Evolutionary conservation across 2,888 invertebrate species (phyloP).

Genomic region (Cabera pusaria): DNA sequence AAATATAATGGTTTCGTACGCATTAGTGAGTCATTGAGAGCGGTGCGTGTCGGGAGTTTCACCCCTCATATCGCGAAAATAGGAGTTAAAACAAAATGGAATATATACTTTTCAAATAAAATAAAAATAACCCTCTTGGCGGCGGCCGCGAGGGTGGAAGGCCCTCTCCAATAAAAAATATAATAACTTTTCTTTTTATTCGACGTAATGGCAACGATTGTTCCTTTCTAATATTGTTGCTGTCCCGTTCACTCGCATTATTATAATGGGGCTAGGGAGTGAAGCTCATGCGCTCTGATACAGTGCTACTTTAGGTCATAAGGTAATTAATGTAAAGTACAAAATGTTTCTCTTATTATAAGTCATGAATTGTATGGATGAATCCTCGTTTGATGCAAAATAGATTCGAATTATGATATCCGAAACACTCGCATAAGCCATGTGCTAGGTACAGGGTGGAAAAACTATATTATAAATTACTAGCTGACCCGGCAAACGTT

Average conservation of each 20-base stretch:
- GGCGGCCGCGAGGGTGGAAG: slow-evolving; percentile 73
- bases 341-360: too few species aligned
- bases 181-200: slow-evolving; percentile 84
- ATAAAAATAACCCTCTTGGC: slow-evolving; percentile 82
- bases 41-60: slow-evolving; percentile 70
- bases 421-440: too few species aligned
- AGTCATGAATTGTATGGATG: too few species aligned
- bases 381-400: too few species aligned
- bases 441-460: too few species aligned
- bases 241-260: slow-evolving; percentile 69
- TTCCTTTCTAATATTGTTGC: slow-evolving; percentile 74
- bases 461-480: too few species aligned
- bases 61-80: slow-evolving; percentile 74
- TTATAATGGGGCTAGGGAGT: slow-evolving; percentile 65
- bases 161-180: slow-evolving; percentile 82
- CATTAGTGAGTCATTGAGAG: slow-evolving; percentile 81
- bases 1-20: slow-evolving; percentile 80
- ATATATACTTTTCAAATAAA: slow-evolving; percentile 83
- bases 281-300: slow-evolving; percentile 24
- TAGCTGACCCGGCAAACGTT: too few species aligned
- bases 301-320: slow-evolving; percentile 17
- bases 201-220: slow-evolving; percentile 80
- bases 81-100: slow-evolving; percentile 81
- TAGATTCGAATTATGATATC: too few species aligned
- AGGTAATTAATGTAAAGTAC: too few species aligned